These are phyloP conservation scores for Macrochelys suwanniensis DNA, from an alignment of 2,797 vertebrate genomes.

Conservation along the genomic window DNA sequence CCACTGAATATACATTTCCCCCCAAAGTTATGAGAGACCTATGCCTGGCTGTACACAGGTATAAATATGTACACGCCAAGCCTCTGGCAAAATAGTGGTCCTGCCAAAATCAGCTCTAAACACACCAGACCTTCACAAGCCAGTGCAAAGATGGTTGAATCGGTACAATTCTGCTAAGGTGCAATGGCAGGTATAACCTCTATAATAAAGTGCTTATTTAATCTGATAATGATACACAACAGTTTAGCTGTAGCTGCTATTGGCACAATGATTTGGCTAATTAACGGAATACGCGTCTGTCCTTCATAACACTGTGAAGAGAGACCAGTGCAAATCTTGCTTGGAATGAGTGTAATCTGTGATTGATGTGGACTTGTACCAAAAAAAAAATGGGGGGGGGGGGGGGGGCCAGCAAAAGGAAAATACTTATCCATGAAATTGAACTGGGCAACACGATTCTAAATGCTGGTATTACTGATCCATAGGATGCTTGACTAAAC, in stretches of 20 bases:
- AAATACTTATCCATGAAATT: background rate
- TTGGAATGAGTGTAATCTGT: background rate
- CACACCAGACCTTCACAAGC: background rate
- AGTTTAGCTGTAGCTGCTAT: background rate
- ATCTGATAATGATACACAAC: background rate
- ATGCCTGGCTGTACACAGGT: background rate
- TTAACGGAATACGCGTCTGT: background rate
- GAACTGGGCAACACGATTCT: background rate
- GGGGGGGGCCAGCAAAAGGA: too few species aligned
- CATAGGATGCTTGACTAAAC: background rate
- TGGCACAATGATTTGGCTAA: background rate
- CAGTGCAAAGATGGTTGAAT: background rate
- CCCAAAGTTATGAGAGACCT: too few species aligned
- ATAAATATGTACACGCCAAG: background rate
- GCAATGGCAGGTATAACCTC: background rate
- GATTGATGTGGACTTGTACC: background rate
- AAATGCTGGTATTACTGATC: background rate
- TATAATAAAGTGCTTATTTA: rapidly evolving
- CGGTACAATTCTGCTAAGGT: background rate
- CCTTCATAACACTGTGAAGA: background rate
- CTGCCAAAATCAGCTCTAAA: background rate
- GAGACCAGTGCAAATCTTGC: background rate
- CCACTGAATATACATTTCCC: background rate
- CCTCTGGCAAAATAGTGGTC: background rate
- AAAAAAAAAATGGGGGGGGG: background rate